These are phyloP conservation scores for Ochlodes sylvanus DNA, from an alignment of 2,888 invertebrate species.

Conservation along the genomic window DNA sequence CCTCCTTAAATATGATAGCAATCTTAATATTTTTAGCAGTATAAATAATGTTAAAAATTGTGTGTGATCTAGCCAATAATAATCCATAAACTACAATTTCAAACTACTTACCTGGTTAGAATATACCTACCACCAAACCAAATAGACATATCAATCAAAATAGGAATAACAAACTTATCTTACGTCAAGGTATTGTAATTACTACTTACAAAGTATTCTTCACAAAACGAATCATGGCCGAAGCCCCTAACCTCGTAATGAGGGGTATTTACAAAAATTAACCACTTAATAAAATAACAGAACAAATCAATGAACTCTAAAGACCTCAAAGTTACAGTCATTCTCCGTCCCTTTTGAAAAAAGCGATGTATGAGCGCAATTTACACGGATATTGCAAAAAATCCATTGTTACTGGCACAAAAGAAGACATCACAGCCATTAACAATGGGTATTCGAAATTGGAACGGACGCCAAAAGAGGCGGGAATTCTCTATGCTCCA, in stretches of 20 bases:
- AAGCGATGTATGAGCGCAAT: slow-evolving; percentile 64
- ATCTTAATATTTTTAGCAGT: too few species aligned
- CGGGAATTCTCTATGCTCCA: slow-evolving; percentile 74
- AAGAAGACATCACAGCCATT: slow-evolving; percentile 77
- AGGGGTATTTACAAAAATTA: slow-evolving; percentile 65
- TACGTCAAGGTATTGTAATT: not conserved
- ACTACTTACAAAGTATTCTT: not conserved
- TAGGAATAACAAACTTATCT: not conserved
- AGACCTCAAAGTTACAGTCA: slow-evolving; percentile 67
- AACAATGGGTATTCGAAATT: slow-evolving; percentile 68
- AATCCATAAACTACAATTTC: too few species aligned
- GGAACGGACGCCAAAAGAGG: slow-evolving; percentile 63
- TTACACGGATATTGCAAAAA: slow-evolving; percentile 76
- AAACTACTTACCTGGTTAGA: too few species aligned
- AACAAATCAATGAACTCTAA: slow-evolving; percentile 72
- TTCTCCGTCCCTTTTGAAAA: slow-evolving; percentile 64
- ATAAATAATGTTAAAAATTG: too few species aligned
- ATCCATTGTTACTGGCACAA: slow-evolving; percentile 74
- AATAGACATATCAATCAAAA: not conserved
- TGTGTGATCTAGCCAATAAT: too few species aligned
- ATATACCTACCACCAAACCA: not conserved
- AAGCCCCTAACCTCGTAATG: slow-evolving; percentile 57
- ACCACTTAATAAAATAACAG: slow-evolving; percentile 71
- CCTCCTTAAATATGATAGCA: too few species aligned
- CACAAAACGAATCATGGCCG: not conserved